Base-by-base conservation (phyloP, 2,797 vertebrate species). In the Parotocinclus haroldoi region DNA sequence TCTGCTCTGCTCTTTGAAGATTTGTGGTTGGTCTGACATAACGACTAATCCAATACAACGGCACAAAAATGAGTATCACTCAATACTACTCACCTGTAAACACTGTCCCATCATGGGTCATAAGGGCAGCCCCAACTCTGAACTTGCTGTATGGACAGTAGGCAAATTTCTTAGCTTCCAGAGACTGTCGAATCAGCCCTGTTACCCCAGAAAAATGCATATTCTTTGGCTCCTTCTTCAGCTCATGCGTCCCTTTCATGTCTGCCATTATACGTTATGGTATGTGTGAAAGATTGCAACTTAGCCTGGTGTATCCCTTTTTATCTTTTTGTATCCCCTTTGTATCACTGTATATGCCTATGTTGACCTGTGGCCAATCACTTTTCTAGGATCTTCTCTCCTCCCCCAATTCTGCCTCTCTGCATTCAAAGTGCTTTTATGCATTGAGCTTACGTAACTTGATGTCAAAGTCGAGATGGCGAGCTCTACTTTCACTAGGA, bases 71-170 rank as follows among this genome's bases (percentile, higher is more conserved):
- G 27, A 27, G 27, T 27, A 27, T 27, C 2, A 27, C 27, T 27
- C 14, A 10, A 14, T n/a, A n/a, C n/a, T n/a, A n/a, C 86, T 92
- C 85, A 95, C 95, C 95, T 0, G 89, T 92, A 80, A 92, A 91
- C 68, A 95, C 84, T 44, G 18, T 78, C 65, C 91, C 86, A 0
- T 93, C 74, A 0, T 14, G 0, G 0, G 93, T 89, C 75, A 95
- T 87, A 16, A 98, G 83, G 0, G 96, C 96, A 0, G 95, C 94
- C 0, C 96, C 95, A 18, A 98, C 95, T 5, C 90, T 90, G 86
- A 97, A 98, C 13, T 78, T 89, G 82, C 96, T 98, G 86, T 98
- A 98, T 17, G 93, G 93, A 58, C 93, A 95, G 70, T 97, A 93
- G 0, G 96, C 89, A 0, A 81, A 79, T n/a, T 68, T 64, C 80